Percentiles rank a stretch among this genome's conserved stretches.
phyloP scores from a whole-genome alignment of 1,140 invertebrate species.

The Listronotus oregonensis region DNA sequence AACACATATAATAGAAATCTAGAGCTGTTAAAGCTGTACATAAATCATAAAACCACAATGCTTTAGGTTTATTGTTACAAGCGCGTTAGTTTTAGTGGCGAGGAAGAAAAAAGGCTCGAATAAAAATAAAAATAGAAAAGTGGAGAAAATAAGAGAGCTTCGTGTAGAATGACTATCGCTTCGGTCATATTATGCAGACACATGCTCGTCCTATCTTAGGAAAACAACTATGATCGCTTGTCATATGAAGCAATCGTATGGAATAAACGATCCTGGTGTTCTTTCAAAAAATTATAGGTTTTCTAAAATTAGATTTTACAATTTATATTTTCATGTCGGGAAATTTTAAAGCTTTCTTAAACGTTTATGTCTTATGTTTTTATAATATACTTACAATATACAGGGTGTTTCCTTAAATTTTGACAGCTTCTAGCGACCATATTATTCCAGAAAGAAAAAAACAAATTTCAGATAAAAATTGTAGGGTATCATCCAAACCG shows the following conservation, averaged over 20 bases:
- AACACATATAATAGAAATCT: constrained; percentile 33
- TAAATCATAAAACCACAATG: constrained; percentile 35
- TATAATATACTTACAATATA: no score
- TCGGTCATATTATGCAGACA: constrained; percentile 34
- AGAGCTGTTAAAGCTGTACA: constrained; percentile 33
- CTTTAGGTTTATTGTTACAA: constrained; percentile 29
- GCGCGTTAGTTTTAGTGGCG: constrained; percentile 25
- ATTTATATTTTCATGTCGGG: constrained; percentile 16
- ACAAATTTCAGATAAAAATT: no score
- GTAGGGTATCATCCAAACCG: no score
- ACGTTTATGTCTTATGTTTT: not conserved
- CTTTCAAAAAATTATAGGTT: constrained; percentile 27
- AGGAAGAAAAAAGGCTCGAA: constrained; percentile 23
- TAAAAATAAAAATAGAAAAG: constrained; percentile 23
- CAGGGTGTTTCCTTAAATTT: no score
- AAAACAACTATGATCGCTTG: constrained; percentile 29
- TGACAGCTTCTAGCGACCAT: no score
- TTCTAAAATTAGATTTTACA: constrained; percentile 29
- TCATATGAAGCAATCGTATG: constrained; percentile 31
- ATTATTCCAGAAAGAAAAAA: no score
- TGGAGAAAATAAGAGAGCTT: constrained; percentile 15
- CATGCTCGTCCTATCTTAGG: constrained; percentile 31
- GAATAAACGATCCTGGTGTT: constrained; percentile 26
- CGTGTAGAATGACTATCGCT: constrained; percentile 21
- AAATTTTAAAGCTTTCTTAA: constrained; percentile 8